Conservation (phyloP, 2,113 vertebrate species). For the Hippocampus comes region DNA sequence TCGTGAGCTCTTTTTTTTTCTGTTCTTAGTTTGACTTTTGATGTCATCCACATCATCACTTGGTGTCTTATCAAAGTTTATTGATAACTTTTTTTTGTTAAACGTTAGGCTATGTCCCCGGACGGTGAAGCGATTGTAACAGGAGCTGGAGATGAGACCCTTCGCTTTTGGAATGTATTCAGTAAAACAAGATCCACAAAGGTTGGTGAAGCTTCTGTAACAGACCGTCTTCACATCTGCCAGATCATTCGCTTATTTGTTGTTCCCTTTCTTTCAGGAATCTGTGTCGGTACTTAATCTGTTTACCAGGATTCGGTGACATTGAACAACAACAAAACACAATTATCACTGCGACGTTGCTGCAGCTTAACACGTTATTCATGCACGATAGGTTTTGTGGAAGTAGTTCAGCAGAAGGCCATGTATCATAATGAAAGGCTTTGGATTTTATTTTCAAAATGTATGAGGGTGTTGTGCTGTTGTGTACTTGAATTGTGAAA, state of each 20-base stretch:
- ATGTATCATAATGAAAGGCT: background rate
- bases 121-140: conserved; percentile 98
- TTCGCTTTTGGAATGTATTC: conserved; percentile 98
- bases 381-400: background rate
- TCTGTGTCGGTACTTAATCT: conserved; percentile 91
- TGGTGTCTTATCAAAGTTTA: background rate
- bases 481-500: background rate
- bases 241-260: background rate
- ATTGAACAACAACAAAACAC: background rate
- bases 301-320: conserved; percentile 89
- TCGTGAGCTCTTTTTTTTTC: conserved; percentile 72
- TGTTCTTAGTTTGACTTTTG: background rate
- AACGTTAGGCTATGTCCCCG: conserved; percentile 92
- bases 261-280: conserved; percentile 68
- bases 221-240: background rate
- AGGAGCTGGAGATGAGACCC: conserved; percentile 92
- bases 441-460: background rate
- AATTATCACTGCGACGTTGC: background rate
- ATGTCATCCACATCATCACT: background rate
- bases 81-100: background rate
- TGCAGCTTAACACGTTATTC: background rate
- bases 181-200: conserved; percentile 98
- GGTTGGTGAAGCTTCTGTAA: conserved; percentile 60
- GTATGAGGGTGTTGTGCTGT: background rate
- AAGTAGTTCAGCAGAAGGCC: background rate